Base-by-base conservation (phyloP, 2,888 invertebrate genomes). In the Entomobrya multifasciata region DNA sequence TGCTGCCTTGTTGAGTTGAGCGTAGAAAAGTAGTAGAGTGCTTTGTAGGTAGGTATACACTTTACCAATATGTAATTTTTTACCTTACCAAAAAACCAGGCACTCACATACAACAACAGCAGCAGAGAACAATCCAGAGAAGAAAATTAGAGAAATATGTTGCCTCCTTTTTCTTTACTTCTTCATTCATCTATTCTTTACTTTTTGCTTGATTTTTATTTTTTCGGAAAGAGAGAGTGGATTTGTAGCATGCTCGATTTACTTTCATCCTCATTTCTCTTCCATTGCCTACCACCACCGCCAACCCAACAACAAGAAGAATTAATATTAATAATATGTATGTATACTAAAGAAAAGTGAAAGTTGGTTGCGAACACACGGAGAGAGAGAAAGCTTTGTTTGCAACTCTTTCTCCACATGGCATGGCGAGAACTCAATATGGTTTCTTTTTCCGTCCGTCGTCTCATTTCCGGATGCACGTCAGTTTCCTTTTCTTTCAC, bases 301-400 rank as follows among this genome's bases (percentile, higher is more conserved):
- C n/a, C n/a, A 36, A 36, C 36, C 4, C 4, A 8, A 6, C 36
- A 65, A 6, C 65, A 65, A 65, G 20, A 8, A 11, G 76, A 83
- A 83, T 76, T 83, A 83, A 83, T 83, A 83, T 82, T 82, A 82
- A 82, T 82, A 82, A 82, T 60, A 72, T 55, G 52, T 72, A 72
- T 44, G 62, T 15, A 52, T 27, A 52, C 52, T 22, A 15, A 49
- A 49, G n/a, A 41, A 70, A 36, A 36, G 4, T 30, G 41, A 30
- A 65, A 65, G 65, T 1, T 20, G 65, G 13, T 57, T 57, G 10
- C n/a, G n/a, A n/a, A n/a, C n/a, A n/a, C n/a, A n/a, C n/a, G n/a
- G n/a, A n/a, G 27, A 8, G 13, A 49, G 49, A 49, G 49, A 49
- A 49, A 36, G 8, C 20, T 17, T 17, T 1, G 22, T 60, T 60